Conservation (phyloP, 2,888 invertebrate species). For the Pammene aurita region DNA sequence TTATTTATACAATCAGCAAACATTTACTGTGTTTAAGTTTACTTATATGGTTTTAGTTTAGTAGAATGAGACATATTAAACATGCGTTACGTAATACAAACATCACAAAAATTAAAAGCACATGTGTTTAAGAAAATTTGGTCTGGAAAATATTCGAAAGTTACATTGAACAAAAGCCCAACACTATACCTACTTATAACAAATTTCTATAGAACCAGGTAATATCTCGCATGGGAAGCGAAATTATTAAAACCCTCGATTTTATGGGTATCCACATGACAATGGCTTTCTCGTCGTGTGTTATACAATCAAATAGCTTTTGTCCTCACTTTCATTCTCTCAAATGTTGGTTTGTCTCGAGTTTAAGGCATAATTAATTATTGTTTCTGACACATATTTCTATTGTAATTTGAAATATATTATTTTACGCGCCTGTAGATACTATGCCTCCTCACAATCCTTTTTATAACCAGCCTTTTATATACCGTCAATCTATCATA, state of each 20-base stretch:
- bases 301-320: slow-evolving; percentile 38
- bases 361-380: slow-evolving; percentile 35
- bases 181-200: slow-evolving; percentile 25
- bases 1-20: no score
- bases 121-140: no score
- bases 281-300: slow-evolving; percentile 38
- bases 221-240: slow-evolving; percentile 31
- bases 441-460: no score
- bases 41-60: no score
- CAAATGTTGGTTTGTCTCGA: slow-evolving; percentile 32
- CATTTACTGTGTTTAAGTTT: no score
- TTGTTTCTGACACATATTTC: slow-evolving; percentile 12
- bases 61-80: no score
- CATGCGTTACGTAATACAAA: no score
- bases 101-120: no score
- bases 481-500: no score
- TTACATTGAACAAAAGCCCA: slow-evolving; percentile 25
- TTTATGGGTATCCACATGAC: slow-evolving; percentile 34
- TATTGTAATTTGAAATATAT: slow-evolving; percentile 2
- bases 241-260: slow-evolving; percentile 36
- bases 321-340: slow-evolving; percentile 36
- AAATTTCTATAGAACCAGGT: slow-evolving; percentile 35
- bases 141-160: slow-evolving; percentile 17
- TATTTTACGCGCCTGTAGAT: background rate
- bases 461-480: no score